These are phyloP conservation scores for Calliphora vomitoria DNA, from an alignment of 2,888 invertebrate genomes.

Conservation along the genomic window DNA sequence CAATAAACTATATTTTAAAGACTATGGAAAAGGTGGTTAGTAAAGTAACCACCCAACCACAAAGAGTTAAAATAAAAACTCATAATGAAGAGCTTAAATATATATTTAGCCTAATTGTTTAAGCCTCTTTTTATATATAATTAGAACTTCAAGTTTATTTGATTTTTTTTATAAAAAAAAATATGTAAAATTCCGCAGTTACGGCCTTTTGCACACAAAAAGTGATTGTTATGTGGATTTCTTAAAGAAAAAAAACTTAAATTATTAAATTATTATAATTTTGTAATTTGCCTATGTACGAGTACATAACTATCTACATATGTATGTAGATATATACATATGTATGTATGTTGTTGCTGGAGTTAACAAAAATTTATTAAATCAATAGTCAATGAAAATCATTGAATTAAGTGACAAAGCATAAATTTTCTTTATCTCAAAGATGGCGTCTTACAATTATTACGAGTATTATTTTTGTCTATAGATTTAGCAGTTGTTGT, in stretches of 20 bases:
- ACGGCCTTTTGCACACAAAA: slow-evolving; percentile 37
- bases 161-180: background rate
- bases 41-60: too few relatives aligned
- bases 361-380: slow-evolving; percentile 47
- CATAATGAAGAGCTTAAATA: too few relatives aligned
- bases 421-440: slow-evolving; percentile 63
- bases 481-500: slow-evolving; percentile 7
- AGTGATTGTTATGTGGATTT: slow-evolving; percentile 45
- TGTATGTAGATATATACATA: too few relatives aligned
- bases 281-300: background rate
- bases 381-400: slow-evolving; percentile 73
- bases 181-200: slow-evolving; percentile 14
- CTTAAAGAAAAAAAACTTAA: slow-evolving; percentile 1
- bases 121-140: background rate
- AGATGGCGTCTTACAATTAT: slow-evolving; percentile 63
- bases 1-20: too few relatives aligned
- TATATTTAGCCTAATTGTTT: too few relatives aligned
- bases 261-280: background rate
- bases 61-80: too few relatives aligned
- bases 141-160: background rate
- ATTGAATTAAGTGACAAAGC: slow-evolving; percentile 72
- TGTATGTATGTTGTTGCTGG: background rate
- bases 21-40: too few relatives aligned
- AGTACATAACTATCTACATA: background rate
- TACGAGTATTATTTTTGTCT: slow-evolving; percentile 41